phyloP scores from a whole-genome alignment of 2,113 vertebrate genomes.

The Paramisgurnus dabryanus region DNA sequence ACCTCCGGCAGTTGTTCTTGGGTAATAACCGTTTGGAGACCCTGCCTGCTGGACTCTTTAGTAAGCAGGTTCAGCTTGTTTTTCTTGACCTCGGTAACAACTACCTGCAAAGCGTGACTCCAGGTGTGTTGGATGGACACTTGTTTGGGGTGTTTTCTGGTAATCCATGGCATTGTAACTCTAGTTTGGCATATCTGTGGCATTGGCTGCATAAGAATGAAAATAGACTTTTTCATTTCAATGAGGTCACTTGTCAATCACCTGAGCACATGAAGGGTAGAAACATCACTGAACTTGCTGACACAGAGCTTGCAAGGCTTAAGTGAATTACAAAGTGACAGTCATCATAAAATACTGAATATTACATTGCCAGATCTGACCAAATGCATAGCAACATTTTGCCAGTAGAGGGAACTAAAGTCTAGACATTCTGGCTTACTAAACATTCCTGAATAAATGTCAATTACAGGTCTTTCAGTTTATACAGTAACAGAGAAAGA shows the following conservation, averaged over 20 bases:
- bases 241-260: constrained; percentile 15
- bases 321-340: neutral
- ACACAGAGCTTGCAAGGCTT: neutral
- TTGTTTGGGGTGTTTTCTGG: neutral
- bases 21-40: neutral
- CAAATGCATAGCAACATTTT: too few relatives aligned
- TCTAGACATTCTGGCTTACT: too few relatives aligned
- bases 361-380: too few relatives aligned
- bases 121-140: constrained; percentile 4
- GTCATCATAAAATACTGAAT: neutral
- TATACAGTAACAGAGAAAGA: too few relatives aligned
- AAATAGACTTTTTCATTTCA: neutral
- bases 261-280: constrained; percentile 14
- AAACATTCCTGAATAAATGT: too few relatives aligned
- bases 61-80: constrained; percentile 4
- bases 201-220: neutral
- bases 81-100: constrained; percentile 16
- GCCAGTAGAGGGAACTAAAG: too few relatives aligned
- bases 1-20: constrained; percentile 10
- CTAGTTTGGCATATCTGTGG: constrained; percentile 18
- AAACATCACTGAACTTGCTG: constrained; percentile 3
- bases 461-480: too few relatives aligned
- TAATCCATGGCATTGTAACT: constrained; percentile 25
- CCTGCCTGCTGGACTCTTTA: constrained; percentile 1
- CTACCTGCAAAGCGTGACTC: neutral